A percentile compares a stretch with the other conserved stretches of the same genome.
These are phyloP conservation scores for Microctenopoma stevenorrisi DNA, from an alignment of 2,797 vertebrate genomes.

Conservation along the genomic window DNA sequence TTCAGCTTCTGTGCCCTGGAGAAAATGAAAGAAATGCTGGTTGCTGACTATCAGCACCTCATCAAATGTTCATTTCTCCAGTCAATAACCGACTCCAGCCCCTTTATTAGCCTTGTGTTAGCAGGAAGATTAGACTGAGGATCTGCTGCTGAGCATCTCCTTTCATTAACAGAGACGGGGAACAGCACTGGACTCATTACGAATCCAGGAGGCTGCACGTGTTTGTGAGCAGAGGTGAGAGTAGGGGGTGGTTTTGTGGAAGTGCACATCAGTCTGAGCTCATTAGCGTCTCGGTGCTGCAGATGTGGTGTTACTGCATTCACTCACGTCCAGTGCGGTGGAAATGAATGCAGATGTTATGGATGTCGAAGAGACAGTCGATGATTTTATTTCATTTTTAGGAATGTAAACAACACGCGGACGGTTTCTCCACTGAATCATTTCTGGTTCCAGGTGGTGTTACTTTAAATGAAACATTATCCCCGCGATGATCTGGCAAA, in stretches of 20 bases:
- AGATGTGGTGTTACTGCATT: neutral
- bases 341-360: neutral
- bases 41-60: conserved; percentile 20
- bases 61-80: conserved; percentile 57
- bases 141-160: conserved; percentile 46
- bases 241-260: neutral
- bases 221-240: neutral
- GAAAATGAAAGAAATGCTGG: conserved; percentile 16
- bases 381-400: neutral
- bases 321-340: neutral
- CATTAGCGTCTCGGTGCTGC: no score
- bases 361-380: neutral
- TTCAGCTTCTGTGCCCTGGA: neutral
- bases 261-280: neutral
- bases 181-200: conserved; percentile 31
- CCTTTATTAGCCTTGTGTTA: conserved; percentile 57
- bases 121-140: conserved; percentile 40
- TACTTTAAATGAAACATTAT: no score
- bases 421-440: no score
- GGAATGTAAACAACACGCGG: no score
- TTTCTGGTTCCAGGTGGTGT: no score
- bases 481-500: no score
- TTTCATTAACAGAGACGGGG: conserved; percentile 49
- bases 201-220: neutral
- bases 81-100: conserved; percentile 54